phyloP scores from a whole-genome alignment of 2,888 invertebrate genomes.

The Siphonodentalium dalli region DNA sequence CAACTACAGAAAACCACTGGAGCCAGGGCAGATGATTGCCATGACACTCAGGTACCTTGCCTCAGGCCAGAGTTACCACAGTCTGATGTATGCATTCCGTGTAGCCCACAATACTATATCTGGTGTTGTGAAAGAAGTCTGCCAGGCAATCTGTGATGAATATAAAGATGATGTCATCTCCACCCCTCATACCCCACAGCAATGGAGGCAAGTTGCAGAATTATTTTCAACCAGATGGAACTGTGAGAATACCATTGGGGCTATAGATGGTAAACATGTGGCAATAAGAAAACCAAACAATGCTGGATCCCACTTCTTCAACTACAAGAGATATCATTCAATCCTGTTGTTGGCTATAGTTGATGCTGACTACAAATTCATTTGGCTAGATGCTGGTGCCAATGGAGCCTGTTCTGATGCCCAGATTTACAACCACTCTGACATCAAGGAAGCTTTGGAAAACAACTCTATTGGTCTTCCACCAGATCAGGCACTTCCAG shows the following conservation, averaged over 20 bases:
- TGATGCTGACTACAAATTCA: constrained; percentile 36
- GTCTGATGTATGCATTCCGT: constrained; percentile 1
- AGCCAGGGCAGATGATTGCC: constrained; percentile 10
- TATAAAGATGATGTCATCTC: constrained; percentile 20
- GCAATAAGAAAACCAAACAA: constrained; percentile 20
- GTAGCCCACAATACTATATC: constrained; percentile 2
- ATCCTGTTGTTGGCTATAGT: constrained; percentile 33
- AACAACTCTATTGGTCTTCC: constrained; percentile 26
- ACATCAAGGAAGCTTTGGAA: constrained; percentile 20
- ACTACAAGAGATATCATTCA: constrained; percentile 32
- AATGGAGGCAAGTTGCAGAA: constrained; percentile 27
- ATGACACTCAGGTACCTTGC: constrained; percentile 7
- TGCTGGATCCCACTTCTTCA: constrained; percentile 26
- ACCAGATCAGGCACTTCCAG: constrained; percentile 20
- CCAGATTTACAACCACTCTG: constrained; percentile 25
- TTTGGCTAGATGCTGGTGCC: constrained; percentile 28
- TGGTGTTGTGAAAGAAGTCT: background rate
- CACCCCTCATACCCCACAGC: constrained; percentile 17
- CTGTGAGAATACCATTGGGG: constrained; percentile 30
- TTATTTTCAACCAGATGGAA: constrained; percentile 26
- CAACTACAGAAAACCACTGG: background rate
- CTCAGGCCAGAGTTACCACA: constrained; percentile 3
- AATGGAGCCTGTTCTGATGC: constrained; percentile 22
- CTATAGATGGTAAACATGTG: constrained; percentile 37
- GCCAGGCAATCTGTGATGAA: background rate